A percentile compares a stretch with the other conserved stretches of the same genome.
Conservation (phyloP, 2,888 invertebrate genomes). For the Terebella lapidaria region DNA sequence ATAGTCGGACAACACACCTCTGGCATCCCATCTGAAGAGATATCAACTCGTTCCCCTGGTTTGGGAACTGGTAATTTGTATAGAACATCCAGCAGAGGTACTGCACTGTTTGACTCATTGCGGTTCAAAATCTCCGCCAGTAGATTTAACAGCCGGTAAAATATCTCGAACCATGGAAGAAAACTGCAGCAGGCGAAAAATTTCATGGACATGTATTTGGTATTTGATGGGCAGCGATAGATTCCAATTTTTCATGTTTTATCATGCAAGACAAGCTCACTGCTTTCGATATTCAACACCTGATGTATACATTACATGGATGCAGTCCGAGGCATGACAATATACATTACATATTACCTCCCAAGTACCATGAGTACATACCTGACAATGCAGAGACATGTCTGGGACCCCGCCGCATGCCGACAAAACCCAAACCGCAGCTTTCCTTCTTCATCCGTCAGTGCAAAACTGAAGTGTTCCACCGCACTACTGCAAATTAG, state of each 20-base stretch:
- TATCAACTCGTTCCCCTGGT: conserved; percentile 1
- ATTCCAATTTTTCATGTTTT: no score
- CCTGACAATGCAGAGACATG: conserved; percentile 62
- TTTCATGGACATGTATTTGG: no score
- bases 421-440: conserved; percentile 97
- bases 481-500: conserved; percentile 59
- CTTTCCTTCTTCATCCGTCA: conserved; percentile 90
- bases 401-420: conserved; percentile 83
- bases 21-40: conserved; percentile 54
- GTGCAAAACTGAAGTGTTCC: conserved; percentile 92
- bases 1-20: no score
- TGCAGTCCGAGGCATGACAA: no score
- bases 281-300: no score
- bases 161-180: conserved; percentile 94
- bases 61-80: conserved; percentile 58
- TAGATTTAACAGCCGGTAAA: conserved; percentile 80
- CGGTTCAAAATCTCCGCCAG: conserved; percentile 63
- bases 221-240: no score
- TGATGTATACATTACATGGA: no score
- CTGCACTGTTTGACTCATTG: conserved; percentile 33
- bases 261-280: no score
- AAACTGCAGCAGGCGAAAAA: conserved; percentile 63
- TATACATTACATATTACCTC: no score
- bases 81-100: conserved; percentile 63
- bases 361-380: conserved; percentile 25